Evolutionary conservation across 2,113 vertebrate species (phyloP), one percentile per base, ranked within the genome.

Genomic region (Odobenus rosmarus): DNA sequence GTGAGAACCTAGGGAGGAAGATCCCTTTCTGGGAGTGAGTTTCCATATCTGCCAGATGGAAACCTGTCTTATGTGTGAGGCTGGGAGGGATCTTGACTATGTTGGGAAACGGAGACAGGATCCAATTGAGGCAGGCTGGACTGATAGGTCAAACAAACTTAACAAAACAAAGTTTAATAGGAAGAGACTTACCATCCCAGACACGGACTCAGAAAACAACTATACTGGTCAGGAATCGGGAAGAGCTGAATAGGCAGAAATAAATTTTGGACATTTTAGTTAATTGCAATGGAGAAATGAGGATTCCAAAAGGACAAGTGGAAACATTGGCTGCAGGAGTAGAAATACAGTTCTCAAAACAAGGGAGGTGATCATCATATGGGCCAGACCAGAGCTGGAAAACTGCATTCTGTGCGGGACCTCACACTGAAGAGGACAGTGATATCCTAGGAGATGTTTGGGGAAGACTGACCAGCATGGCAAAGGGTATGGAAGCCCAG

Each of bases 41-140:
- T 59, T 96, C 69, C 79, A 57, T 64, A 74, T 74, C 93, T 84
- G 51, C 49, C 74, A 95, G 83, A n/a, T 80, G 76, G 21, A 90
- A 93, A 79, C 69, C 69, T 79, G 67, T 79, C 62, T 87, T 42
- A 39, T 0, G 7, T 21, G 39, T 16, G 39, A 87, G 26, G 4
- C 23, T 86, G 15, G 61, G 79, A 61, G 19, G 83, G 69, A 94
- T 69, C 64, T 93, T 49, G n/a, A 61, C 31, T 92, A 36, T 87
- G 90, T 77, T 84, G 39, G n/a, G 46, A 96, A 91, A 83, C 7
- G 13, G 84, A 95, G 57, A 26, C 57, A 77, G 71, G 24, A 93
- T 59, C n/a, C 72, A 42, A 31, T 5, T 4, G 69, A 88, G 71
- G 46, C 64, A 61, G 71, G 53, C 59, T 96, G 67, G 62, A 89